These are phyloP conservation scores for Crotophaga sulcirostris DNA, from an alignment of 2,113 vertebrate species.

Conservation along the genomic window DNA sequence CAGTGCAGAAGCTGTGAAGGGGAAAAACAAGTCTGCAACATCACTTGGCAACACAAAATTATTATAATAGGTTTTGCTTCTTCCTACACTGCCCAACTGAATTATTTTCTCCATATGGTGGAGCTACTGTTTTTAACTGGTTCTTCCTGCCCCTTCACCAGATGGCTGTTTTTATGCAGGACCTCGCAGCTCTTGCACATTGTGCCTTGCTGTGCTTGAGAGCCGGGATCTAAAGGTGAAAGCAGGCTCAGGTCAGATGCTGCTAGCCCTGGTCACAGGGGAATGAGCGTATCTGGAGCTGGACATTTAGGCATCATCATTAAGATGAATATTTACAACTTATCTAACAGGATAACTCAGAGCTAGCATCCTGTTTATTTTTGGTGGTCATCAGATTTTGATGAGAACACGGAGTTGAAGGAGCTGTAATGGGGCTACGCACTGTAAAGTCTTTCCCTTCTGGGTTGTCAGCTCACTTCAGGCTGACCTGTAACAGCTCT, in stretches of 20 bases:
- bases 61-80: constrained; percentile 61
- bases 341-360: neutral
- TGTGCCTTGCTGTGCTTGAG: neutral
- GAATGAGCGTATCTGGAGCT: neutral
- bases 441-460: neutral
- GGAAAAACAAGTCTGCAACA: constrained; percentile 60
- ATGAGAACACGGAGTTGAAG: neutral
- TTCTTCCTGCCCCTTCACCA: constrained; percentile 61
- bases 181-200: neutral
- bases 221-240: neutral
- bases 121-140: constrained; percentile 58
- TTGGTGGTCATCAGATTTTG: neutral
- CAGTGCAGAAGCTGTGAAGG: neutral
- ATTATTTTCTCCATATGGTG: constrained; percentile 65
- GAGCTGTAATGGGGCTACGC: neutral
- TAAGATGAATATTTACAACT: neutral
- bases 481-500: neutral
- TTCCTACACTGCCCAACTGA: constrained; percentile 63
- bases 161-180: constrained; percentile 51
- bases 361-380: neutral
- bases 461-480: neutral
- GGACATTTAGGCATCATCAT: neutral
- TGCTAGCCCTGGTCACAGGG: neutral
- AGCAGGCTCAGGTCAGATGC: neutral
- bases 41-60: constrained; percentile 62